These are phyloP conservation scores for Trachops cirrhosus DNA, from an alignment of 2,797 vertebrate genomes.

Conservation along the genomic window DNA sequence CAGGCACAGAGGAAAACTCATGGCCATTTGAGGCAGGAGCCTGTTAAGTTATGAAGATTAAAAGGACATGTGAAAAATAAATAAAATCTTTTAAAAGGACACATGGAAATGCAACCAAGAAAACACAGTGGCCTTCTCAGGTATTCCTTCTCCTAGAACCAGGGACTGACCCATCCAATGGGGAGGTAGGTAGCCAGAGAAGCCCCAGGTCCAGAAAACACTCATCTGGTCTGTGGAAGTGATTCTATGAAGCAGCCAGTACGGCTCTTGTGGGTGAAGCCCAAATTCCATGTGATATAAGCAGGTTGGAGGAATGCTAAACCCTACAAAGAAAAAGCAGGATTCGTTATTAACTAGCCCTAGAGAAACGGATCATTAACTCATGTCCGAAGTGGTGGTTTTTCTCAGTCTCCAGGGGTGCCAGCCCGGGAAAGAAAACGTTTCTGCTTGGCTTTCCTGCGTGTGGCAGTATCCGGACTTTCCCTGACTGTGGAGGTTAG, in stretches of 20 bases:
- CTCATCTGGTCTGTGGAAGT: neutral
- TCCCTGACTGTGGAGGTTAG: neutral
- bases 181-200: neutral
- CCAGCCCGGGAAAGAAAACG: neutral
- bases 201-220: neutral
- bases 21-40: neutral
- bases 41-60: neutral
- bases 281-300: neutral
- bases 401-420: neutral
- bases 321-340: neutral
- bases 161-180: neutral
- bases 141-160: neutral
- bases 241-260: neutral
- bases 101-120: neutral
- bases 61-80: neutral
- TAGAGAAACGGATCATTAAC: neutral
- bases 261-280: neutral
- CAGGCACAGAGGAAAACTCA: neutral
- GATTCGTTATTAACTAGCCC: neutral
- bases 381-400: slow-evolving; percentile 7
- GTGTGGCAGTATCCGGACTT: neutral
- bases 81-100: neutral
- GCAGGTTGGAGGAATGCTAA: neutral
- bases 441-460: neutral
- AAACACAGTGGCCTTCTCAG: neutral